Base-by-base conservation (phyloP, 2,113 vertebrate genomes). In the Emydocephalus ijimae region DNA sequence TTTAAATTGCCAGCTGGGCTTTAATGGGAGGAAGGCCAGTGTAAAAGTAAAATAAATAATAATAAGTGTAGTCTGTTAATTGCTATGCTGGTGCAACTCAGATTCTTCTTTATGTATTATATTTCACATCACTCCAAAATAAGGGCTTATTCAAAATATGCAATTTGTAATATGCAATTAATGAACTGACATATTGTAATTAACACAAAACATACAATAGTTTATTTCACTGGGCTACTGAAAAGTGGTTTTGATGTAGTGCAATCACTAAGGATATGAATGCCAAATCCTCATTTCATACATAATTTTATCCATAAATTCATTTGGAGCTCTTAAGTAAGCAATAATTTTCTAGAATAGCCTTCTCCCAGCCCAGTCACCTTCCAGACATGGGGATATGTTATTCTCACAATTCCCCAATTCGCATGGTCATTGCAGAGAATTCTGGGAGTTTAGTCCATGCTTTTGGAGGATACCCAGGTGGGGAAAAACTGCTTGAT, bases 111-210 rank as follows among this genome's bases (percentile, higher is more conserved):
- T 50, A 12, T 0, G 20, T 50, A 26, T 64, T 39, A 29, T 48
- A 54, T 54, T 89, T 50, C 74, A 39, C 88, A 23, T 91, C 55
- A 23, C 50, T 64, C 69, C 15, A 43, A 74, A 90, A 64, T 85
- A 64, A 85, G 29, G 6, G 85, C 86, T 89, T 87, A 0, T n/a
- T 54, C 26, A 43, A 81, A 26, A 43, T 43, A 43, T 43, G 43
- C 43, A 43, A 29, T 29, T 45, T 0, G 0, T 10, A 81, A 81
- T 81, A 43, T 43, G 34, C 11, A 34, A 34, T 29, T 52, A 88
- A 34, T 29, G 29, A n/a, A 1, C 1, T 0, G 0, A 0, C 2
- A 23, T 0, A 0, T 90, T 90, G 88, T 90, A 54, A 69, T 91
- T 89, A 69, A 29, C 57, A 43, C 61, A 59, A 48, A 64, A 48